phyloP scores from a whole-genome alignment of 2,113 vertebrate species.

The Catharus bicknelli region DNA sequence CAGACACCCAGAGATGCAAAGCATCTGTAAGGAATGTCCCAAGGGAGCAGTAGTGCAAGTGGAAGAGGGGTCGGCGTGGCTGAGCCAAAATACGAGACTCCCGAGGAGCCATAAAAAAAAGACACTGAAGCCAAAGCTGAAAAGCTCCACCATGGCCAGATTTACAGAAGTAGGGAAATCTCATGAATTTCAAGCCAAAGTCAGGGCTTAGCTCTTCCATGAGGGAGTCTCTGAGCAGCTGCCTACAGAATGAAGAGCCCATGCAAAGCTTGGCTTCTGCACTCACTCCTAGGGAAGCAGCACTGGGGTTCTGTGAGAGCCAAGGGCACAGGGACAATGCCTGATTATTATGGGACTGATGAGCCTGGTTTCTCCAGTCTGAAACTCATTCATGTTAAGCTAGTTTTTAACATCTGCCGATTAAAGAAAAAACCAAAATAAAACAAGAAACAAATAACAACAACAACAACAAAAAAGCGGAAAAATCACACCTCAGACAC shows the following conservation, averaged over 20 bases:
- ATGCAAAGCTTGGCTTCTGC: neutral
- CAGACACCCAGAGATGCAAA: neutral
- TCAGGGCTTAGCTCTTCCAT: neutral
- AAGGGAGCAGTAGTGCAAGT: neutral
- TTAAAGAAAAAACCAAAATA: neutral
- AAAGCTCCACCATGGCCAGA: neutral
- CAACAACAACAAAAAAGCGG: neutral
- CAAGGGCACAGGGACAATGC: neutral
- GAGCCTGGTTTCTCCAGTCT: neutral
- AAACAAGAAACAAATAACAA: neutral
- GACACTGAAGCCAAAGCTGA: neutral
- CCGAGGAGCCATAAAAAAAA: neutral
- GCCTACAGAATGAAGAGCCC: rapidly evolving
- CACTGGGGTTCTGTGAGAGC: rapidly evolving
- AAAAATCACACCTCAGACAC: neutral
- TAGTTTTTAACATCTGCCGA: neutral
- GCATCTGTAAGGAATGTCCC: neutral
- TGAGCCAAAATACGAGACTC: neutral
- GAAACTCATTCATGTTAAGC: neutral
- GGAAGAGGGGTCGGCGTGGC: neutral
- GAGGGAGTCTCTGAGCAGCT: neutral
- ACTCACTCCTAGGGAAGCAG: neutral
- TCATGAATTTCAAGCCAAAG: neutral
- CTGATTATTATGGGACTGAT: neutral
- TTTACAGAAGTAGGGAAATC: neutral